These are phyloP conservation scores for Sinohyriopsis cumingii DNA, from an alignment of 2,888 invertebrate genomes.

Conservation along the genomic window DNA sequence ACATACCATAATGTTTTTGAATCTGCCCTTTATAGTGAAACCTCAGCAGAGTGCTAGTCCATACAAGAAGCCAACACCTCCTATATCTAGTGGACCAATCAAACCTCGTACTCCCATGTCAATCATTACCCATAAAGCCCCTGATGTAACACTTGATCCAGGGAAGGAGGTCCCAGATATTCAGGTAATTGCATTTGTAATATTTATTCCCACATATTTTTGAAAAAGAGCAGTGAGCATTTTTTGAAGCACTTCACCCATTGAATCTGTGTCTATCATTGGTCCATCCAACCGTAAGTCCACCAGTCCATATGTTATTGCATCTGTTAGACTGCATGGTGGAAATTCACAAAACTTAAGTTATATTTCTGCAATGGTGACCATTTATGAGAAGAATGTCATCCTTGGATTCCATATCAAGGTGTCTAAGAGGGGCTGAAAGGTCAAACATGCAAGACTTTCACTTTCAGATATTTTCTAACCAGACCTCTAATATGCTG, in stretches of 20 bases:
- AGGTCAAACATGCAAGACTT: no score
- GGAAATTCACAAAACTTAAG: no score
- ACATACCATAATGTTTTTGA: not conserved
- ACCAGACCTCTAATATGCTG: no score
- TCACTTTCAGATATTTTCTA: no score
- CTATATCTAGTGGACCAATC: conserved; percentile 57
- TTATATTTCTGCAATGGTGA: no score
- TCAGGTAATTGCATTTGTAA: conserved; percentile 32
- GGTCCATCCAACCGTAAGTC: not conserved
- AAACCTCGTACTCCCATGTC: conserved; percentile 63
- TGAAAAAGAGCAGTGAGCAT: no score
- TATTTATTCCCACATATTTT: not conserved
- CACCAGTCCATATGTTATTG: not conserved
- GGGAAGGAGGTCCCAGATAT: conserved; percentile 52
- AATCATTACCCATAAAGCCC: conserved; percentile 58
- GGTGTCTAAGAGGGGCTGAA: no score
- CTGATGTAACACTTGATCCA: conserved; percentile 60
- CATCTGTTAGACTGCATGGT: not conserved
- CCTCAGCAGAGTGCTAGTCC: conserved; percentile 66
- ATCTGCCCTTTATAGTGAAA: conserved; percentile 58
- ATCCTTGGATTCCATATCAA: no score
- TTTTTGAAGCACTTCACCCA: no score
- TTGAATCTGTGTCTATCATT: no score
- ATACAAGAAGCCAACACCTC: conserved; percentile 67
- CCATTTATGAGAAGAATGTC: no score